Evolutionary conservation across 2,113 vertebrate genomes (phyloP), one percentile per base, ranked within the genome.

Genomic region (Epinephelus fuscoguttatus): DNA sequence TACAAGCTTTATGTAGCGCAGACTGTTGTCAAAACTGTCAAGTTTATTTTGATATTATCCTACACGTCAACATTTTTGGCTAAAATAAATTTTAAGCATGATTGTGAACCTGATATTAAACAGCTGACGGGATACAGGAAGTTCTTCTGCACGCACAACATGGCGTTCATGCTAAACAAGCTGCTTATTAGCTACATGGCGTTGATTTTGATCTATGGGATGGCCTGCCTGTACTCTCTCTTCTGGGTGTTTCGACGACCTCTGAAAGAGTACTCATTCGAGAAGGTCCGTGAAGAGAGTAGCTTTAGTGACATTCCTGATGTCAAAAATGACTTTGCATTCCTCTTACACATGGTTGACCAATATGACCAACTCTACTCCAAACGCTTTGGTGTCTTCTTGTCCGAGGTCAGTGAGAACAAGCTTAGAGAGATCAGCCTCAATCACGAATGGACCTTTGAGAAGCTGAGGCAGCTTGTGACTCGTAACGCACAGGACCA

Each of bases 261-360:
- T 9, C 91, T 99, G 42, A 99, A 99, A 88, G 98, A 99, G 89
- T 99, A 99, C 56, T 99, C 98, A 0, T 99, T 99, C 64, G 98
- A 99, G 81, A 99, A 99, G 84, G 97, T 99, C 80, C 92, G 98
- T 66, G 98, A 99, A 71, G 98, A 99, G 93, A 99, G 98, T 87
- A 99, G 97, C 93, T 99, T 99, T 77, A 99, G 98, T 19, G 98
- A 99, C 91, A 99, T 99, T 93, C 98, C 98, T 0, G 98, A 99
- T 62, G 98, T 99, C 69, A 99, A 98, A 88, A 99, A 99, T 0
- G 98, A 99, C 81, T 99, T 99, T 95, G 98, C 98, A 0, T 99
- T 99, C 93, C 97, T 99, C 14, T 93, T 99, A 68, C 98, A 99
- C 90, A 99, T 99, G 98, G 98, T 99, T 8, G 98, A 99, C 93